These are phyloP conservation scores for Scomber colias DNA, from an alignment of 2,113 vertebrate species.

Conservation along the genomic window DNA sequence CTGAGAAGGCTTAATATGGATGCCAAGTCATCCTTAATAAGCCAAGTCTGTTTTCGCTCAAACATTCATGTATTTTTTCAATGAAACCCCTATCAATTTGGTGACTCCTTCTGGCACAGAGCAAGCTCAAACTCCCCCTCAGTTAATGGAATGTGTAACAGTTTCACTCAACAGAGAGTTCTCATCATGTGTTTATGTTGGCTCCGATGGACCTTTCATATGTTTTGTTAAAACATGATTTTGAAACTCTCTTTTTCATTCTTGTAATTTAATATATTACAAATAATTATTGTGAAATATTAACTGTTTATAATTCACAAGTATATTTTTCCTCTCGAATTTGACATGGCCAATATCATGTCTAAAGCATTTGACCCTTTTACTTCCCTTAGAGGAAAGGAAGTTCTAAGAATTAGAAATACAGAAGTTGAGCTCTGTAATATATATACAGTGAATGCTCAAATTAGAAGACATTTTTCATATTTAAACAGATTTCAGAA, in stretches of 20 bases:
- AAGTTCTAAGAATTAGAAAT: conserved; percentile 5
- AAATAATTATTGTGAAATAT: conserved; percentile 42
- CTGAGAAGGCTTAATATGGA: conserved; percentile 66
- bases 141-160: conserved; percentile 69
- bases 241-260: conserved; percentile 49
- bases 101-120: conserved; percentile 56
- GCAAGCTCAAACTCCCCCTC: conserved; percentile 53
- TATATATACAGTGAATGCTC: not conserved
- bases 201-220: conserved; percentile 45
- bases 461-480: conserved; percentile 6
- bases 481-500: conserved; percentile 24
- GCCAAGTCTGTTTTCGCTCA: conserved; percentile 69
- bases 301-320: conserved; percentile 24
- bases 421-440: not conserved
- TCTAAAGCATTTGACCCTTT: conserved; percentile 25
- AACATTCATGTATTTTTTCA: conserved; percentile 61
- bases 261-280: conserved; percentile 35
- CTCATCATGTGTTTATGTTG: conserved; percentile 68
- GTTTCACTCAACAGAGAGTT: conserved; percentile 58
- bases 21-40: conserved; percentile 75
- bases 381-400: conserved; percentile 3
- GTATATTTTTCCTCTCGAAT: conserved; percentile 14
- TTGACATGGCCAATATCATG: conserved; percentile 22
- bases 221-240: conserved; percentile 64
- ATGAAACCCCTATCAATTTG: conserved; percentile 63